These are phyloP conservation scores for Arctocebus calabarensis DNA, from an alignment of 2,797 vertebrate genomes.

Conservation along the genomic window DNA sequence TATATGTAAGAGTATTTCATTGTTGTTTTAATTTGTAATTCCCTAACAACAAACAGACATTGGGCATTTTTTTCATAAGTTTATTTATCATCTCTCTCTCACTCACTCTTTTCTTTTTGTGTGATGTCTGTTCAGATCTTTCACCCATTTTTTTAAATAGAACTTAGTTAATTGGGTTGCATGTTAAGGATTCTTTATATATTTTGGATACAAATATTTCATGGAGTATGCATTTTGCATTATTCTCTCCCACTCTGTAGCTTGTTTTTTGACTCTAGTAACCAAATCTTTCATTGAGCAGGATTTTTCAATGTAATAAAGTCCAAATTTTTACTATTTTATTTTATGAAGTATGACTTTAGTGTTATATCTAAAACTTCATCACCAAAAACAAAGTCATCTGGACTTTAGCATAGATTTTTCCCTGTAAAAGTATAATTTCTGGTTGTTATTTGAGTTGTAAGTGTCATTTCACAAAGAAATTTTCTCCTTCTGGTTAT, in stretches of 20 bases:
- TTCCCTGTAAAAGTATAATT: neutral
- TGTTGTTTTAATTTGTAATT: too few relatives aligned
- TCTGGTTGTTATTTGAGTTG: neutral
- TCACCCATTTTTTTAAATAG: neutral
- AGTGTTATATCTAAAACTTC: neutral
- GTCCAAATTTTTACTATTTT: neutral
- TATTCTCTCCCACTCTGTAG: neutral
- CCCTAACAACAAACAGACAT: too few relatives aligned
- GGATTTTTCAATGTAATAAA: neutral
- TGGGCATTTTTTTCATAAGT: too few relatives aligned
- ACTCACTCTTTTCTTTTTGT: neutral
- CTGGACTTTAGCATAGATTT: neutral
- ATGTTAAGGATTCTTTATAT: neutral
- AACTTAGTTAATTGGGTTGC: neutral
- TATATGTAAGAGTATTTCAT: too few relatives aligned
- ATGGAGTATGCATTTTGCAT: neutral
- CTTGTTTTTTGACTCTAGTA: neutral
- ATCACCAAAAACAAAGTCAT: neutral
- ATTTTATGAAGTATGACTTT: neutral
- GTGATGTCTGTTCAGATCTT: neutral
- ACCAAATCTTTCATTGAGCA: neutral
- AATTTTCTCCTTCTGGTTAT: neutral
- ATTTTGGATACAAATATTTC: neutral
- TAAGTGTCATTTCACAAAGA: neutral
- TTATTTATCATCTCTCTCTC: neutral